Evolutionary conservation across 2,888 invertebrate genomes (phyloP).

Genomic region (Muscina levida): DNA sequence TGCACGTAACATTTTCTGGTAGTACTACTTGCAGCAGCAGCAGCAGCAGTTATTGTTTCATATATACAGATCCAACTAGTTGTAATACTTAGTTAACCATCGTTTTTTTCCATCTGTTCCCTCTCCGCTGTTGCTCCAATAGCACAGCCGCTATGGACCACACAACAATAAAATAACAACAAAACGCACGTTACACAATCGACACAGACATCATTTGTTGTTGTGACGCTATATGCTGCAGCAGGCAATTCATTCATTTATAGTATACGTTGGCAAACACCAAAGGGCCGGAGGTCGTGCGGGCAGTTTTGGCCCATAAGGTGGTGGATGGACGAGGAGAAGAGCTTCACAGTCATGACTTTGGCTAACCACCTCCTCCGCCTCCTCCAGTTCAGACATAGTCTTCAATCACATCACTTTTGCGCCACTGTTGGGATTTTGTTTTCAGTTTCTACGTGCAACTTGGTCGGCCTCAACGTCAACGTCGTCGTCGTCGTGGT

Average conservation of each 20-base stretch:
- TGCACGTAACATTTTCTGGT: slow-evolving; percentile 44
- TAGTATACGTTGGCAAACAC: not conserved
- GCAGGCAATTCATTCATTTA: slow-evolving; percentile 38
- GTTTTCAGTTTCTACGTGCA: slow-evolving; percentile 54
- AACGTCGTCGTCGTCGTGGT: slow-evolving; percentile 53
- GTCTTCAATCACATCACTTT: slow-evolving; percentile 49
- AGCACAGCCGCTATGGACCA: too few species aligned
- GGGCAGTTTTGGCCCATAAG: slow-evolving; percentile 32
- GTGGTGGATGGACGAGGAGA: slow-evolving; percentile 5
- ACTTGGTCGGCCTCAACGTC: slow-evolving; percentile 15
- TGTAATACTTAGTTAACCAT: slow-evolving; percentile 41
- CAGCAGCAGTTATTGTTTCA: not conserved
- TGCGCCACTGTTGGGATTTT: not conserved
- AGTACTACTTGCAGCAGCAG: not conserved
- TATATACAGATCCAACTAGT: slow-evolving; percentile 9
- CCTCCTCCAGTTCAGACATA: slow-evolving; percentile 15
- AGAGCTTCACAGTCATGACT: slow-evolving; percentile 25
- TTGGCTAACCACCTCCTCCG: not conserved
- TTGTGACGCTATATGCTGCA: slow-evolving; percentile 31
- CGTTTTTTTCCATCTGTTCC: slow-evolving; percentile 28
- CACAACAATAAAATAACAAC: too few species aligned
- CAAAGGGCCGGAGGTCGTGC: not conserved
- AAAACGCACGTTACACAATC: slow-evolving; percentile 57
- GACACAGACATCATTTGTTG: slow-evolving; percentile 63
- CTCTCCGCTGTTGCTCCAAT: not conserved